phyloP scores from a whole-genome alignment of 2,888 invertebrate genomes.

The Fabriciana adippe region DNA sequence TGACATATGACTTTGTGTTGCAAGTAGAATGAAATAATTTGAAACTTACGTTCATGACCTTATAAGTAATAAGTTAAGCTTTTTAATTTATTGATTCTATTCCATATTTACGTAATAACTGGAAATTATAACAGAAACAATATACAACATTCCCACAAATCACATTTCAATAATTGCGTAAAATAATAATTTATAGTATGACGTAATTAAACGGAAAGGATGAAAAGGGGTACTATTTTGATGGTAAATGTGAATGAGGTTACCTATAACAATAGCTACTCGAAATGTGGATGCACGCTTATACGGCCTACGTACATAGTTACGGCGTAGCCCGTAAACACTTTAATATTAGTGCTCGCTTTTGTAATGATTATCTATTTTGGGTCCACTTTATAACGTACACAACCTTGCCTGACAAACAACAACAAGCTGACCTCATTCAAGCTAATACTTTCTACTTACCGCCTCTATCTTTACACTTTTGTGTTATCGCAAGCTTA shows the following conservation, averaged over 20 bases:
- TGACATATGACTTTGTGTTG: no score
- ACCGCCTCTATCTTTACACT: not conserved
- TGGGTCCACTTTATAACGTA: slow-evolving; percentile 14
- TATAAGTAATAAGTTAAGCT: no score
- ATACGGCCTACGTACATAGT: slow-evolving; percentile 20
- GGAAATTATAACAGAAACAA: no score
- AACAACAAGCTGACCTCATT: slow-evolving; percentile 8
- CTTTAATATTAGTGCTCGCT: slow-evolving; percentile 20
- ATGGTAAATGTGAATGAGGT: slow-evolving; percentile 27
- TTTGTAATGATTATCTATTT: slow-evolving; percentile 29
- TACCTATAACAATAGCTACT: slow-evolving; percentile 30
- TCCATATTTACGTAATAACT: no score
- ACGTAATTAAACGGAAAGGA: slow-evolving; percentile 21
- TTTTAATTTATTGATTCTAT: no score
- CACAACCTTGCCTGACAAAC: slow-evolving; percentile 16
- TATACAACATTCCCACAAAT: no score
- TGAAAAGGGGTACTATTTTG: slow-evolving; percentile 15
- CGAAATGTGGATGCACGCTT: slow-evolving; percentile 17
- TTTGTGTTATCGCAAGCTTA: not conserved
- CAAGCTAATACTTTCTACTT: not conserved
- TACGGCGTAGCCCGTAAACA: slow-evolving; percentile 7
- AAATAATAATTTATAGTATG: not conserved
- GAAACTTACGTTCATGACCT: no score
- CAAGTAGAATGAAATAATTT: no score
- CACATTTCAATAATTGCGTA: no score